Base-by-base conservation (phyloP, 35 echinoderm and acorn worm genomes). In the Stichopus chloronotus region DNA sequence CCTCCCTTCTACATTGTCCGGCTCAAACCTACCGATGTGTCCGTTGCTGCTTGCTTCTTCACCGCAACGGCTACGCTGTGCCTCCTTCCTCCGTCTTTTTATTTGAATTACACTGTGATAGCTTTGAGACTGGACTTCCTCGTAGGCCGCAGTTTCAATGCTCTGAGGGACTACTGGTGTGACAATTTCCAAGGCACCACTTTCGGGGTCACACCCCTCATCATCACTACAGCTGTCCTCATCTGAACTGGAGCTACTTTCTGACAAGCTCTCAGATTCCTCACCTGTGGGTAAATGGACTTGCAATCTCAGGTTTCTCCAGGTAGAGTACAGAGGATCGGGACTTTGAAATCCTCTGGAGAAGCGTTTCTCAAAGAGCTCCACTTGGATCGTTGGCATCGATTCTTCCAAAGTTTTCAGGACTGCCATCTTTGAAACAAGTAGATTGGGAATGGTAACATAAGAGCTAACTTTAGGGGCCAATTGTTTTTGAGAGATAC, bases 321-420 rank as follows among this genome's bases (percentile, higher is more conserved):
- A 85, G 52, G 82, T 85, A 4, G 19, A 59, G 56, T 85, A 85
- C 55, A 85, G 58, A 5, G 82, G 82, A 60, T 85, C 82, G n/a
- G 56, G 19, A n/a, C 82, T 58, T 58, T 85, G 82, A 85, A 85
- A 85, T 17, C 82, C 82, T 85, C 55, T 9, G 0, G 55, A 19
- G n/a, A n/a, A 85, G 9, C 55, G 55, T 85, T 85, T 85, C 23
- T 85, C 55, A 58, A 85, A 85, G 2, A 85, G 22, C 23, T 59
- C 82, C 57, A 85, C 82, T n/a, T 85, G 82, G n/a, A 85, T 58
- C 9, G 82, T 12, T 19, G 82, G 82, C 82, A 85, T 85, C n/a
- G 82, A 53, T 6, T 85, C 82, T 85, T 85, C 82, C 17, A 85
- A 25, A 85, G 82, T 56, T 85, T 58, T 85, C 6, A 85, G 82